These are phyloP conservation scores for Drosophila nr. medialis DNA, from an alignment of 2,888 invertebrate genomes.

Conservation along the genomic window DNA sequence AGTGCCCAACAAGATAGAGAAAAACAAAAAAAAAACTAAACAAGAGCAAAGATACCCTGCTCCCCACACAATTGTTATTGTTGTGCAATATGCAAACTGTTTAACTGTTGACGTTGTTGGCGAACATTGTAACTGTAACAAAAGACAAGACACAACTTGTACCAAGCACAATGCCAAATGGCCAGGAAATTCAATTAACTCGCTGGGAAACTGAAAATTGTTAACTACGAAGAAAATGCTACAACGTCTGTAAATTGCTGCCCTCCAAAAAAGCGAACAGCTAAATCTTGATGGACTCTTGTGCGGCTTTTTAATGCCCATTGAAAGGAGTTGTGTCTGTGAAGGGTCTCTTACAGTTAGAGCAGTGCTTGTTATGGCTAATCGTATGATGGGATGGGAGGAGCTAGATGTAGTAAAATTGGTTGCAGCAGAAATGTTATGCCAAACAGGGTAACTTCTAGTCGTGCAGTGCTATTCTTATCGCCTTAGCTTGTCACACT, in stretches of 20 bases:
- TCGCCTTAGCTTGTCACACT: slow-evolving; percentile 18
- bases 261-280: slow-evolving; percentile 1
- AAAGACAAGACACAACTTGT: slow-evolving; percentile 51
- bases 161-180: slow-evolving; percentile 65
- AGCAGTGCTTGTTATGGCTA: neutral
- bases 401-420: too few species aligned
- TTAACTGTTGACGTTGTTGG: slow-evolving; percentile 64
- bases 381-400: neutral
- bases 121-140: slow-evolving; percentile 67
- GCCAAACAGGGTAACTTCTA: slow-evolving; percentile 23
- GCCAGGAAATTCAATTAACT: slow-evolving; percentile 74
- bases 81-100: slow-evolving; percentile 69
- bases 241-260: slow-evolving; percentile 8
- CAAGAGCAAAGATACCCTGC: slow-evolving; percentile 29
- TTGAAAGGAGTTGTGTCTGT: neutral
- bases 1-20: slow-evolving; percentile 49
- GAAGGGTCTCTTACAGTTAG: neutral
- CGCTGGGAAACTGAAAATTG: slow-evolving; percentile 43
- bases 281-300: slow-evolving; percentile 2
- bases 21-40: slow-evolving; percentile 7
- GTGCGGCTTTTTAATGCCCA: slow-evolving; percentile 4
- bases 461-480: neutral
- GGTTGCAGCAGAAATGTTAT: too few species aligned
- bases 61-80: slow-evolving; percentile 46
- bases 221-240: neutral